phyloP scores from a whole-genome alignment of 2,888 invertebrate species.

The Zaprionus bogoriensis region DNA sequence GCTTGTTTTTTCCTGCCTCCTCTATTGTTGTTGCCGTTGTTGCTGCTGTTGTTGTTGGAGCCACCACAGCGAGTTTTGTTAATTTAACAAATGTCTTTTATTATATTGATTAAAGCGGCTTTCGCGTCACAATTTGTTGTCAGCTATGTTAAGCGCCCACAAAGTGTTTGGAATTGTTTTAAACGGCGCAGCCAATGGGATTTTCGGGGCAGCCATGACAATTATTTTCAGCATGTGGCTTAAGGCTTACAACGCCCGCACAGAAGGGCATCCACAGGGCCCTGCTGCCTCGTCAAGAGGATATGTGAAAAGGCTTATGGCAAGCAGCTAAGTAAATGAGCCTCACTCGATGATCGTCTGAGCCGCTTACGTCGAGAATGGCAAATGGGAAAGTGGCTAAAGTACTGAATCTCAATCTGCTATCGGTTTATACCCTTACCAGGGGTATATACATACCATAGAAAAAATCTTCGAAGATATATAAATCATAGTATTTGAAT shows the following conservation, averaged over 20 bases:
- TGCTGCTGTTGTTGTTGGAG: neutral
- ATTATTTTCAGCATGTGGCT: constrained; percentile 71
- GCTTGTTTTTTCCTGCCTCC: constrained; percentile 11
- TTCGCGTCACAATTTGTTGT: constrained; percentile 77
- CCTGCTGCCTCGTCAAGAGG: neutral
- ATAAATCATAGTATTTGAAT: too few species aligned
- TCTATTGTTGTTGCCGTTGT: constrained; percentile 2
- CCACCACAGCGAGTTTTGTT: too few species aligned
- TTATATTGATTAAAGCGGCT: constrained; percentile 76
- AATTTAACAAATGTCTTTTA: constrained; percentile 75
- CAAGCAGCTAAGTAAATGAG: constrained; percentile 49
- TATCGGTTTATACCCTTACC: too few species aligned
- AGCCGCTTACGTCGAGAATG: constrained; percentile 44
- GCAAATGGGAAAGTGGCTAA: constrained; percentile 12
- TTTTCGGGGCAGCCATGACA: constrained; percentile 71
- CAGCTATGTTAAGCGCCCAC: constrained; percentile 73
- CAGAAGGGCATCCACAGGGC: neutral
- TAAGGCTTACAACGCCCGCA: constrained; percentile 21
- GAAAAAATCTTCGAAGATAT: too few species aligned
- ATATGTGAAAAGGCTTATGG: constrained; percentile 58
- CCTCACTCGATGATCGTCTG: constrained; percentile 25
- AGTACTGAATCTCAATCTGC: too few species aligned
- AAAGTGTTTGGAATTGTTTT: constrained; percentile 76
- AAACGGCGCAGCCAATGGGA: constrained; percentile 59
- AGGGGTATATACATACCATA: too few species aligned